phyloP scores from a whole-genome alignment of 2,888 invertebrate species.

The Allolobophora icterica region DNA sequence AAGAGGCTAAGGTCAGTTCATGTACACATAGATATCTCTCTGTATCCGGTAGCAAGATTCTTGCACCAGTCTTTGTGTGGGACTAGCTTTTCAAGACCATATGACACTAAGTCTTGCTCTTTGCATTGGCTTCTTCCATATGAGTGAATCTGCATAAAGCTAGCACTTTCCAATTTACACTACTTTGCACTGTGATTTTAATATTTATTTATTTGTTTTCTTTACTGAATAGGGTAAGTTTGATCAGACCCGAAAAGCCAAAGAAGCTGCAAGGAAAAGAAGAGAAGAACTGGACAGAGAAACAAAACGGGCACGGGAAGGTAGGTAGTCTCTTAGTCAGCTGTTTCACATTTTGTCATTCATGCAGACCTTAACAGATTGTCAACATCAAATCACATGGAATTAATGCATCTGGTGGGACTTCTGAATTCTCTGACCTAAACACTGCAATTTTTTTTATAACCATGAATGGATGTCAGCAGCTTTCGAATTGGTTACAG shows the following conservation, averaged over 20 bases:
- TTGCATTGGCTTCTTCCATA: not conserved
- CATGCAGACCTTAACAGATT: no score
- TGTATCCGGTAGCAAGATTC: not conserved
- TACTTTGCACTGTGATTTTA: conserved; percentile 3
- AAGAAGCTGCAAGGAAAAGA: conserved; percentile 17
- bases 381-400: no score
- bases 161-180: not conserved
- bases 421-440: no score
- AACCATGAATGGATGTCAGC: no score
- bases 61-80: not conserved
- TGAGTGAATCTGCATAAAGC: not conserved
- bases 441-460: no score
- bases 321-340: not conserved
- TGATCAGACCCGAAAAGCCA: not conserved
- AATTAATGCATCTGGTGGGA: no score
- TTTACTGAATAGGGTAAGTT: not conserved
- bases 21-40: not conserved
- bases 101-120: not conserved
- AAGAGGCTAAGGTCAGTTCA: not conserved
- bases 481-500: no score
- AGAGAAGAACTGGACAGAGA: conserved; percentile 4
- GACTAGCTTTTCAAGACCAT: not conserved
- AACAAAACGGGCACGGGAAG: not conserved
- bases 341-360: no score
- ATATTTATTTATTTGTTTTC: not conserved